A percentile compares a stretch with the other conserved stretches of the same genome.
phyloP scores from a whole-genome alignment of 2,113 vertebrate genomes.

The Aleadryas rufinucha region DNA sequence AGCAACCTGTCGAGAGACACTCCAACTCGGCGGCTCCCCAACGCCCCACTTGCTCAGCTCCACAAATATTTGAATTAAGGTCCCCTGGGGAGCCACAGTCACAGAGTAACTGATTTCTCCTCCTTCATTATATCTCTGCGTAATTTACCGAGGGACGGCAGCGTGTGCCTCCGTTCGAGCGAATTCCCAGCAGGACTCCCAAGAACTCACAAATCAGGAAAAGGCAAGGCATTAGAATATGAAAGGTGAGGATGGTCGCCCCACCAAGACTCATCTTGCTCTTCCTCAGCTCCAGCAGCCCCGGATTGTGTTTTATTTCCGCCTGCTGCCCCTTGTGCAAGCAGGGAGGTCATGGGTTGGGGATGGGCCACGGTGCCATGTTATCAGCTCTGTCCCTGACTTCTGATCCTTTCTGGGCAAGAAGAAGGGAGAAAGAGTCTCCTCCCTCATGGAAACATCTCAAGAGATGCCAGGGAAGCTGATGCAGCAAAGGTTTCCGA shows the following conservation, averaged over 20 bases:
- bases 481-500: background rate
- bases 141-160: constrained; percentile 66
- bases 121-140: constrained; percentile 70
- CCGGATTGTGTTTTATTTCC: background rate
- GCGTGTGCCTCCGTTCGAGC: constrained; percentile 48
- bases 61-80: constrained; percentile 71
- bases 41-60: constrained; percentile 63
- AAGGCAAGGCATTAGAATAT: constrained; percentile 67
- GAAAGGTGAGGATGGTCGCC: constrained; percentile 64
- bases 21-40: constrained; percentile 22
- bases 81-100: constrained; percentile 63
- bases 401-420: background rate
- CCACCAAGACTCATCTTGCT: constrained; percentile 18
- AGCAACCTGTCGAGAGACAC: constrained; percentile 42
- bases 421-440: background rate
- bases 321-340: background rate
- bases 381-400: background rate
- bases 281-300: background rate
- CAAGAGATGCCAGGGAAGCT: background rate
- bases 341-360: background rate
- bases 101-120: constrained; percentile 69
- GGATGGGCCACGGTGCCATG: fast-evolving
- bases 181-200: constrained; percentile 68
- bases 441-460: background rate
- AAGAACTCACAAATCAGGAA: constrained; percentile 66